These are phyloP conservation scores for Canis aureus DNA, from an alignment of 2,113 vertebrate genomes.

Conservation along the genomic window DNA sequence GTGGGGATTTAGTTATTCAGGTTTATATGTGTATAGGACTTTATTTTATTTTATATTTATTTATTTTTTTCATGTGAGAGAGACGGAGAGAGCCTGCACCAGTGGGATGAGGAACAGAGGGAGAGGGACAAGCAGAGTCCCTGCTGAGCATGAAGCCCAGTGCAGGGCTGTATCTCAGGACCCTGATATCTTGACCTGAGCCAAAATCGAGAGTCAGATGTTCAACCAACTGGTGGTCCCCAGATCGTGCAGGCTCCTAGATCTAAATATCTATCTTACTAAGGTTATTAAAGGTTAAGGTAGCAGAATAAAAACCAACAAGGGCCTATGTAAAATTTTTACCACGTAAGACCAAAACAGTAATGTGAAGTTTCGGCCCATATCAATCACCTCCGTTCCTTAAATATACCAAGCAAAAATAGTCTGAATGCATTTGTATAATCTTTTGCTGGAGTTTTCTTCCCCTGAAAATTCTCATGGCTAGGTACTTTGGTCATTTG, in stretches of 20 bases:
- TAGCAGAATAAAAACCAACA: conserved; percentile 11
- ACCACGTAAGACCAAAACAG: not conserved
- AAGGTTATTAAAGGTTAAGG: not conserved
- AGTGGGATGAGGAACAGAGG: not conserved
- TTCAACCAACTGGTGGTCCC: not conserved
- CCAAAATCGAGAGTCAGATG: not conserved
- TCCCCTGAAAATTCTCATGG: not conserved
- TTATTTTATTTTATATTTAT: not conserved
- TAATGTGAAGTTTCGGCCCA: not conserved
- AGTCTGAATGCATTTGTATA: not conserved
- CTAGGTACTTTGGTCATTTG: not conserved
- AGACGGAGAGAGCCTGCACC: not conserved
- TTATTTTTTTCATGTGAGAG: not conserved
- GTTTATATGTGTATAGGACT: not conserved
- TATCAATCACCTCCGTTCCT: not conserved
- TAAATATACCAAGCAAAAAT: not conserved
- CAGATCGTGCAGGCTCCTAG: not conserved
- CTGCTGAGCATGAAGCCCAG: not conserved
- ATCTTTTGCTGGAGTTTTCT: not conserved
- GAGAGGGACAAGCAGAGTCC: not conserved
- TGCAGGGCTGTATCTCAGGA: not conserved
- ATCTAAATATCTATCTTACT: not conserved
- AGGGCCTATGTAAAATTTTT: not conserved
- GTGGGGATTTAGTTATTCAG: not conserved
- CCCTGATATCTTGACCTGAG: not conserved